Conservation (phyloP, 2,797 vertebrate genomes). For the Esox lucius region DNA sequence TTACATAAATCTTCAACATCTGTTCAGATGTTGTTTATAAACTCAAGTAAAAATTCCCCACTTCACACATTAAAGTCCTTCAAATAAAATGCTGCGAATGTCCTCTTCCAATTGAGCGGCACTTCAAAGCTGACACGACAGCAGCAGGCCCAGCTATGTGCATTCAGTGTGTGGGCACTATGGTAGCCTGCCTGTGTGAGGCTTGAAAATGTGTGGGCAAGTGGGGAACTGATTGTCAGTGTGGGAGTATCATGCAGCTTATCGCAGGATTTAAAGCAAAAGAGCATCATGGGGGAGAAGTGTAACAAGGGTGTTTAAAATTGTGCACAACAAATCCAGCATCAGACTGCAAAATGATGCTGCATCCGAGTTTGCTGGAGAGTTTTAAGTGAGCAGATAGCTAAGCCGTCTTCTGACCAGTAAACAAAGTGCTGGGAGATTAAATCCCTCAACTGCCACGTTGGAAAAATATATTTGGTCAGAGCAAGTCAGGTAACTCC, state of each 20-base stretch:
- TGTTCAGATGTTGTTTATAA: neutral
- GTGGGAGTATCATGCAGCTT: neutral
- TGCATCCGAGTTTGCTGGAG: neutral
- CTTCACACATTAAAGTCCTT: neutral
- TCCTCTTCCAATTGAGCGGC: conserved; percentile 34
- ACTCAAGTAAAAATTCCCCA: neutral
- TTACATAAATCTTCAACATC: neutral
- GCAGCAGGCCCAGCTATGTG: neutral
- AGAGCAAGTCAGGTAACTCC: no score
- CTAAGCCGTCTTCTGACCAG: no score
- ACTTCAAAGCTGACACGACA: conserved; percentile 38
- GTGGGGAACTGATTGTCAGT: conserved; percentile 22
- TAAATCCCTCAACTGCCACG: no score
- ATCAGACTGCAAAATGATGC: neutral
- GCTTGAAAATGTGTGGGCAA: conserved; percentile 24
- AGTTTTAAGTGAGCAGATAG: neutral
- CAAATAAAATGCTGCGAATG: conserved; percentile 2
- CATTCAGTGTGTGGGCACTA: conserved; percentile 38
- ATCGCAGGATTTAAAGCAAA: neutral
- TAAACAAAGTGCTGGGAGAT: no score
- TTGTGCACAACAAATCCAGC: neutral
- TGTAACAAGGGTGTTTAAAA: neutral
- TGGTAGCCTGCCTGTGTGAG: conserved; percentile 39
- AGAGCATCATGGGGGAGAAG: neutral
- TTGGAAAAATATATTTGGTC: no score